phyloP scores from a whole-genome alignment of 2,888 invertebrate genomes.

The Belgica antarctica region DNA sequence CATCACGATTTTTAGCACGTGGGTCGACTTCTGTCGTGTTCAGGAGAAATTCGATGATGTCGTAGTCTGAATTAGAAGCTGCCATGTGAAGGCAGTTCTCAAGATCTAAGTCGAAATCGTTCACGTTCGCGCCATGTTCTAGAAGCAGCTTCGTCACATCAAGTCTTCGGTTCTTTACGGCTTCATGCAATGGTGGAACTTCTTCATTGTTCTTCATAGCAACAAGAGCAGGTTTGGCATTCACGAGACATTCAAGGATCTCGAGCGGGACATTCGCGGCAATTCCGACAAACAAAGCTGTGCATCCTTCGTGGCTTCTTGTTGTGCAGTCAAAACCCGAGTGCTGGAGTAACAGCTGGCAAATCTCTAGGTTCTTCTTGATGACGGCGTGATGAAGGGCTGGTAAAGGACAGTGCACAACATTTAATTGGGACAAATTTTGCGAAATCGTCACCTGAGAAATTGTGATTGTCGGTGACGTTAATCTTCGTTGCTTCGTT shows the following conservation, averaged over 20 bases:
- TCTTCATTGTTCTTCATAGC: slow-evolving; percentile 44
- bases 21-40: slow-evolving; percentile 37
- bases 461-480: slow-evolving; percentile 35
- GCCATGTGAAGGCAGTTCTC: slow-evolving; percentile 45
- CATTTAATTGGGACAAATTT: not conserved
- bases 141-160: slow-evolving; percentile 44
- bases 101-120: slow-evolving; percentile 45
- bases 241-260: slow-evolving; percentile 38
- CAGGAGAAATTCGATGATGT: slow-evolving; percentile 45
- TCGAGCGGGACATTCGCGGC: slow-evolving; percentile 8
- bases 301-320: slow-evolving; percentile 44
- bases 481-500: not conserved
- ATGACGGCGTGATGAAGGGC: slow-evolving; percentile 45
- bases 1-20: slow-evolving; percentile 28
- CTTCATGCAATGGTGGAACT: slow-evolving; percentile 43
- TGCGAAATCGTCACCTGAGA: slow-evolving; percentile 23
- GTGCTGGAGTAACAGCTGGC: slow-evolving; percentile 32
- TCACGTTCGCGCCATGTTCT: slow-evolving; percentile 41
- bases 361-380: slow-evolving; percentile 31
- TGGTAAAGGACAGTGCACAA: not conserved
- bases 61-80: slow-evolving; percentile 31
- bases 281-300: slow-evolving; percentile 42
- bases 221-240: slow-evolving; percentile 30
- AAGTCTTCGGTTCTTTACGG: slow-evolving; percentile 35
- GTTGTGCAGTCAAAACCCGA: slow-evolving; percentile 3